phyloP scores from a whole-genome alignment of 2,113 vertebrate genomes.

The Ia io region DNA sequence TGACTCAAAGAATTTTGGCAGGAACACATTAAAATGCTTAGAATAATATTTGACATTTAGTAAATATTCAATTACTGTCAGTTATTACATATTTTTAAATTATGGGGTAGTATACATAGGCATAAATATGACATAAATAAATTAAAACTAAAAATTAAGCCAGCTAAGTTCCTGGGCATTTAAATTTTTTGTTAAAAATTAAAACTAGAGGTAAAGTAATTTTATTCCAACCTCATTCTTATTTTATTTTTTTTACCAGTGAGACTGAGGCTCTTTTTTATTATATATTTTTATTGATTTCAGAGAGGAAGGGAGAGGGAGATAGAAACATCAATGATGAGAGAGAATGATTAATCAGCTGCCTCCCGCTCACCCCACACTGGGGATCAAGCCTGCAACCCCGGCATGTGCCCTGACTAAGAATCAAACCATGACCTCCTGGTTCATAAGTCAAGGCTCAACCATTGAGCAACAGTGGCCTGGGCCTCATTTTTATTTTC shows the following conservation, averaged over 20 bases:
- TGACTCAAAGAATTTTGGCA: neutral
- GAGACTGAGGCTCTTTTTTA: too few relatives aligned
- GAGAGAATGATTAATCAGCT: too few relatives aligned
- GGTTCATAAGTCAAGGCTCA: too few relatives aligned
- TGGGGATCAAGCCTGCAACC: too few relatives aligned
- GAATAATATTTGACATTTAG: neutral
- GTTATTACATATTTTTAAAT: neutral
- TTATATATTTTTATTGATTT: too few relatives aligned
- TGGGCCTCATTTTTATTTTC: neutral
- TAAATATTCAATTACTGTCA: neutral
- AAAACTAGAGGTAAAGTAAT: neutral
- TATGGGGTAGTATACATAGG: neutral
- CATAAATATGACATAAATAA: neutral
- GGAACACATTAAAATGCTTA: neutral
- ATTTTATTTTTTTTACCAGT: too few relatives aligned
- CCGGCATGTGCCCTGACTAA: too few relatives aligned
- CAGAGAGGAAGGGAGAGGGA: too few relatives aligned
- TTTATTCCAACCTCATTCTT: neutral
- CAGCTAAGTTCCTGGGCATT: neutral
- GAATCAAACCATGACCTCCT: too few relatives aligned
- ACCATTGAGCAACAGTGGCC: too few relatives aligned
- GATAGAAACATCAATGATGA: too few relatives aligned
- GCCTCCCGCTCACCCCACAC: too few relatives aligned
- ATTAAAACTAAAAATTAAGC: neutral
- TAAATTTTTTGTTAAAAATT: neutral